phyloP scores from a whole-genome alignment of 2,113 vertebrate genomes.

The Procavia capensis region DNA sequence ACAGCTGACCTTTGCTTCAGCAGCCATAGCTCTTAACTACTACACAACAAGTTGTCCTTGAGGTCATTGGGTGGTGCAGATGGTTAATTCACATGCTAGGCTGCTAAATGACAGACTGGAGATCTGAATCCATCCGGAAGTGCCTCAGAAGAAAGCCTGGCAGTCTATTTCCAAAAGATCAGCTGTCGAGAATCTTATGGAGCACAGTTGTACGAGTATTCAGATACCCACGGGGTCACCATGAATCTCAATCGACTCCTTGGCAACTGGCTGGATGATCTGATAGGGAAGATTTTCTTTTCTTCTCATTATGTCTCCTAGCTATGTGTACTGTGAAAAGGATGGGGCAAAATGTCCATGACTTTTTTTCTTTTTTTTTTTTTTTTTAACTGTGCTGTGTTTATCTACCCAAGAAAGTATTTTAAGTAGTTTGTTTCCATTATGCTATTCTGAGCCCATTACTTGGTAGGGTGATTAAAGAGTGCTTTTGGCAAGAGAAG shows the following conservation, averaged over 20 bases:
- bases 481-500: conserved; percentile 82
- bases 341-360: conserved; percentile 7
- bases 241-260: neutral
- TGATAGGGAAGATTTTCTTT: neutral
- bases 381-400: conserved; percentile 45
- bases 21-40: too few relatives aligned
- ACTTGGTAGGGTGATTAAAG: conserved; percentile 82
- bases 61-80: neutral
- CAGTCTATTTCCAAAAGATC: neutral
- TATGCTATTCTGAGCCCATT: conserved; percentile 82
- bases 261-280: neutral
- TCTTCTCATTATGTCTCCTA: neutral
- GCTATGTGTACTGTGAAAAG: neutral
- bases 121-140: neutral
- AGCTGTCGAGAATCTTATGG: neutral
- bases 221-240: neutral
- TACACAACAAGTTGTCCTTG: too few relatives aligned
- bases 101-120: neutral
- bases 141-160: neutral
- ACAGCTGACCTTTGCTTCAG: too few relatives aligned
- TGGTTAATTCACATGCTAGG: neutral
- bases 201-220: neutral
- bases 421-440: conserved; percentile 84
- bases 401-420: conserved; percentile 82
- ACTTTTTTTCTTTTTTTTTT: too few relatives aligned